Evolutionary conservation across 2,888 invertebrate species (phyloP), one percentile per base, ranked within the genome.

Genomic region (Bellardia bayeri): DNA sequence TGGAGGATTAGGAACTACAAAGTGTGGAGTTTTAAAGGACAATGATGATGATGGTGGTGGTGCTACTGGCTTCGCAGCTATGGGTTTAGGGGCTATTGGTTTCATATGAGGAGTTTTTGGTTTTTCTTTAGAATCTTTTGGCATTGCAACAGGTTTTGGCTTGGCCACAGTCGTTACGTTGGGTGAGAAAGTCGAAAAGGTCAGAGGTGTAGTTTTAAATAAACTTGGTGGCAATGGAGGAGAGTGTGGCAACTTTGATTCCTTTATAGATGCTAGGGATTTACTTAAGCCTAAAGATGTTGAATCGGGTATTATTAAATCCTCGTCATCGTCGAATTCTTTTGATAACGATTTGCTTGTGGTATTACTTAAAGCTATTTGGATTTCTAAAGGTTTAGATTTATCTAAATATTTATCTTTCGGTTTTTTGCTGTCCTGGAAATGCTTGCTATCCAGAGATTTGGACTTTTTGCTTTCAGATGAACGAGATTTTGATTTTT

Each of bases 161-260:
- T 82, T 86, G 63, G 63, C 84, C 69, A 68, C 76, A 51, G 64
- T 85, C 3, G 81, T 75, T 2, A 81, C 54, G 8, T 83, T 88
- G 13, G 85, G 75, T 1, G 90, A 84, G 6, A 90, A 85, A 2
- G 90, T 89, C 37, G 91, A 90, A 40, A 92, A 91, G 9, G 91
- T 91, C 33, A 91, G 87, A 16, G 92, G 90, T 9, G 90, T 89
- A 6, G 92, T 91, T 72, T 93, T 93, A 68, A 93, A 93, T 3
- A 93, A 88, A 76, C 93, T 93, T 11, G 93, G 93, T 8, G 93
- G 93, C 82, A 93, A 72, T 0, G 93, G 93, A 4, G 93, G 93
- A 2, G 93, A 93, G 0, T 91, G 90, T 1, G 93, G 93, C 69
- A 93, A 64, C 23, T 90, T 90, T 9, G 90, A 81, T 23, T 92